Conservation (phyloP, 2,888 invertebrate genomes). For the Amphipyra tragopoginis region DNA sequence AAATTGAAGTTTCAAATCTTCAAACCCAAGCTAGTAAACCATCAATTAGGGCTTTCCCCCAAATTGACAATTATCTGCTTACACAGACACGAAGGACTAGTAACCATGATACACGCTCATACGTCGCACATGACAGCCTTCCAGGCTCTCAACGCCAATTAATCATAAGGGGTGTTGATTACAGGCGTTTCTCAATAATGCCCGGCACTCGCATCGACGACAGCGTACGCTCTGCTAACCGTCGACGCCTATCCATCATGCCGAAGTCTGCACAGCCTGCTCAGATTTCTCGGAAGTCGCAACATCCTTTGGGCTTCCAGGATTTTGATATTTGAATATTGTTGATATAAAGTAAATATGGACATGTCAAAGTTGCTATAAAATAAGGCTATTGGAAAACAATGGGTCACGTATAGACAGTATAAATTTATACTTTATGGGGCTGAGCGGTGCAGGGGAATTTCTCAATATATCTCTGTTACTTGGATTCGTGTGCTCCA, state of each 20-base stretch:
- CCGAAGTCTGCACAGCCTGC: slow-evolving; percentile 72
- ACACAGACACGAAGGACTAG: slow-evolving; percentile 2
- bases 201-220: slow-evolving; percentile 77
- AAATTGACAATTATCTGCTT: slow-evolving; percentile 16
- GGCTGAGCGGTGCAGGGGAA: too few species aligned
- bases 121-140: slow-evolving; percentile 1
- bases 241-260: slow-evolving; percentile 76
- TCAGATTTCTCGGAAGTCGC: slow-evolving; percentile 61
- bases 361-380: too few species aligned
- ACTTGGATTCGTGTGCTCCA: too few species aligned
- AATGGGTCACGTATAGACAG: too few species aligned
- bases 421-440: too few species aligned
- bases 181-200: slow-evolving; percentile 82
- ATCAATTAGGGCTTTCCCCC: background rate
- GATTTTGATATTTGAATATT: slow-evolving; percentile 74
- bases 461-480: too few species aligned
- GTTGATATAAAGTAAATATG: background rate
- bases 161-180: slow-evolving; percentile 50
- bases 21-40: background rate
- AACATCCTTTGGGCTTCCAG: slow-evolving; percentile 76
- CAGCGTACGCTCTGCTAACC: slow-evolving; percentile 45
- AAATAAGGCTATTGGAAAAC: too few species aligned
- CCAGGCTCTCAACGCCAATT: slow-evolving; percentile 28
- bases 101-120: slow-evolving; percentile 6
- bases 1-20: background rate